phyloP scores from a whole-genome alignment of 2,113 vertebrate genomes.

The Terrapene triunguis region DNA sequence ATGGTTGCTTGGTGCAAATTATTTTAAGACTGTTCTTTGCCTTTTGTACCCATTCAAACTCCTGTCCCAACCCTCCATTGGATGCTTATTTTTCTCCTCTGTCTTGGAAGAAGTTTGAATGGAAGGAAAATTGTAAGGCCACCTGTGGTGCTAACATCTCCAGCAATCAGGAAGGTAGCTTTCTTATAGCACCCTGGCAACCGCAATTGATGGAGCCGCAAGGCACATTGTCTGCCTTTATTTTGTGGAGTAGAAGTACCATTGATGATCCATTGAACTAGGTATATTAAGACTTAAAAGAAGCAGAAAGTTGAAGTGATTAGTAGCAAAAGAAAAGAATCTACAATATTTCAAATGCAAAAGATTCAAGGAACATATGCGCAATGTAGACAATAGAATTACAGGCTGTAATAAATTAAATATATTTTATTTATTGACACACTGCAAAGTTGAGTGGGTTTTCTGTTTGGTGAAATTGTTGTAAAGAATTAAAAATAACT shows the following conservation, averaged over 20 bases:
- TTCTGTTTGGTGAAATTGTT: neutral
- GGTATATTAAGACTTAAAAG: neutral
- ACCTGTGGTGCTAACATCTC: no score
- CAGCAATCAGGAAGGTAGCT: no score
- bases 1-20: no score
- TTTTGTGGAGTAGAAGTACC: rapidly evolving
- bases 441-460: neutral
- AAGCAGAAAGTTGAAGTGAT: neutral
- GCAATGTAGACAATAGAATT: neutral
- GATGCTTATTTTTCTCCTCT: no score
- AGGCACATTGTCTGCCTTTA: rapidly evolving
- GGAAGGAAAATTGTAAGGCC: no score
- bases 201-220: rapidly evolving
- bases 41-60: no score
- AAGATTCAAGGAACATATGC: neutral
- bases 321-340: neutral
- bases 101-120: no score
- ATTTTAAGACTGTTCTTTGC: no score
- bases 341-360: neutral
- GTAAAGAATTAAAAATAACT: neutral
- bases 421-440: neutral
- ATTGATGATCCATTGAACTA: neutral
- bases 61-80: no score
- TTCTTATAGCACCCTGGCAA: neutral
- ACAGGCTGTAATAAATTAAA: neutral